phyloP scores from a whole-genome alignment of 2,797 vertebrate species.

The Silurus lanzhouensis region DNA sequence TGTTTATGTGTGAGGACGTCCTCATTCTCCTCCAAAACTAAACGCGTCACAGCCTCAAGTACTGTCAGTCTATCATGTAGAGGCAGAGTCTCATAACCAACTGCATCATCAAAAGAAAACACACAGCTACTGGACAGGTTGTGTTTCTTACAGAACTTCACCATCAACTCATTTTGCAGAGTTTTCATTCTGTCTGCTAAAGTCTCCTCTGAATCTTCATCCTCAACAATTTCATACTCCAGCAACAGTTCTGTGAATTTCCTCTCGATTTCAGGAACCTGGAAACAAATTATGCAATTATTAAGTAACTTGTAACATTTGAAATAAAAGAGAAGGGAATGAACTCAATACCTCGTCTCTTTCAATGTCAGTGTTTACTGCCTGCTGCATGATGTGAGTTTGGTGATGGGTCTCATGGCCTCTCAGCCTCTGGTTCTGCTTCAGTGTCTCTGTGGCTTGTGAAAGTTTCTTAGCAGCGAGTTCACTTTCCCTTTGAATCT shows the following conservation, averaged over 20 bases:
- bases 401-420: constrained; percentile 11
- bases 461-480: not conserved
- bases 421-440: constrained; percentile 19
- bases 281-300: not conserved
- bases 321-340: no score
- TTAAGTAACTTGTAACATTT: no score
- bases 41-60: not conserved
- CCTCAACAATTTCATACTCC: constrained; percentile 3
- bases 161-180: constrained; percentile 24
- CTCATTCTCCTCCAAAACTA: not conserved
- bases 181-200: constrained; percentile 17
- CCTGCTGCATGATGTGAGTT: constrained; percentile 17
- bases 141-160: constrained; percentile 26
- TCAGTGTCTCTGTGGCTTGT: constrained; percentile 20
- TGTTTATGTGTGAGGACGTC: not conserved
- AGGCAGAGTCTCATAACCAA: constrained; percentile 24
- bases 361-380: not conserved
- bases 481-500: constrained; percentile 15
- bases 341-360: not conserved
- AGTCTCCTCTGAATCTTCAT: not conserved
- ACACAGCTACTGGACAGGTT: constrained; percentile 22
- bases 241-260: constrained; percentile 3
- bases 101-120: constrained; percentile 9
- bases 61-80: constrained; percentile 26
- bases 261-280: not conserved